phyloP scores from a whole-genome alignment of 2,113 vertebrate species.

The Rhinolophus sinicus region DNA sequence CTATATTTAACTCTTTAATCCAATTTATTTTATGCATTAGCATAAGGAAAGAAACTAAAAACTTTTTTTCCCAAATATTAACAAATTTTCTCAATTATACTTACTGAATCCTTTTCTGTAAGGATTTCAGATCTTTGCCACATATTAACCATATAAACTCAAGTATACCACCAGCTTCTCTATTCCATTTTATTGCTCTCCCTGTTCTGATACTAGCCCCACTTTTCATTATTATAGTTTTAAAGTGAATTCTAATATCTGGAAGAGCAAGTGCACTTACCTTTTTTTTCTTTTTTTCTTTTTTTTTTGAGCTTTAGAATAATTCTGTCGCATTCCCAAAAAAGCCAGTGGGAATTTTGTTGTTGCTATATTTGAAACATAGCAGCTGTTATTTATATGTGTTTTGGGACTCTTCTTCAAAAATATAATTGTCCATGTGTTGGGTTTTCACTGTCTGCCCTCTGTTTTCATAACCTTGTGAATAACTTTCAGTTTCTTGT shows the following conservation, averaged over 20 bases:
- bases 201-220: not conserved
- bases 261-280: not conserved
- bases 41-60: not conserved
- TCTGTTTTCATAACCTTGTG: not conserved
- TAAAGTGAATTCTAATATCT: not conserved
- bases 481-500: not conserved
- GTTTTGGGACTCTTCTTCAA: not conserved
- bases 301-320: constrained; percentile 54
- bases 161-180: not conserved
- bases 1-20: not conserved
- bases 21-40: not conserved
- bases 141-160: not conserved
- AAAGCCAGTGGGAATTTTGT: not conserved
- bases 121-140: not conserved
- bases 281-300: not conserved
- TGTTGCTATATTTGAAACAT: constrained; percentile 18
- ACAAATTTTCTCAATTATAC: not conserved
- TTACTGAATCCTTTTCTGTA: not conserved
- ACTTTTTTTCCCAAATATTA: not conserved
- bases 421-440: not conserved
- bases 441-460: not conserved
- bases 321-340: not conserved
- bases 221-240: not conserved
- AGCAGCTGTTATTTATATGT: not conserved
- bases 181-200: not conserved